These are phyloP conservation scores for Dinoponera quadriceps DNA, from an alignment of 1,140 invertebrate species.

Conservation along the genomic window DNA sequence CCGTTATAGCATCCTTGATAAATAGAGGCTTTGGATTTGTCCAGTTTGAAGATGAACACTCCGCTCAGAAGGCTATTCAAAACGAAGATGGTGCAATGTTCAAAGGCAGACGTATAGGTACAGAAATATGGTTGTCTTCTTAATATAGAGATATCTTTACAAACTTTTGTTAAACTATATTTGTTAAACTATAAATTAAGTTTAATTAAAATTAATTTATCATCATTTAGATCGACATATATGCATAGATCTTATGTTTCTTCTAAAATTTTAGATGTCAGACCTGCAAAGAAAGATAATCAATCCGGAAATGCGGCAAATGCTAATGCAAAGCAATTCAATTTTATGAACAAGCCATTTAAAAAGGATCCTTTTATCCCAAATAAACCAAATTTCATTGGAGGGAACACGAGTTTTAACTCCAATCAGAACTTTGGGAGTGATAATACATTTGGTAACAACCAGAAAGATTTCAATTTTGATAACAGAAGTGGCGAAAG, in stretches of 20 bases:
- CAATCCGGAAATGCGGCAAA: conserved; percentile 72
- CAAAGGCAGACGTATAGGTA: conserved; percentile 88
- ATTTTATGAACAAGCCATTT: conserved; percentile 68
- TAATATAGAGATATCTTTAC: conserved; percentile 29
- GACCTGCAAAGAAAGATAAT: conserved; percentile 85
- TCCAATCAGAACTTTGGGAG: conserved; percentile 70
- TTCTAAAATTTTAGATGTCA: conserved; percentile 84
- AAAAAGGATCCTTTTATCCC: conserved; percentile 73
- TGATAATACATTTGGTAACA: conserved; percentile 65
- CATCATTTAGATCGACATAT: too few species aligned
- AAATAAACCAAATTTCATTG: conserved; percentile 74
- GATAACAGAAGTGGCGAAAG: conserved; percentile 56
- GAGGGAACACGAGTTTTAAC: conserved; percentile 69
- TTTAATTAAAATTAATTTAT: too few species aligned
- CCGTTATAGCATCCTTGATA: conserved; percentile 89
- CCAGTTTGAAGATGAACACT: conserved; percentile 91
- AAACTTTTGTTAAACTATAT: background rate
- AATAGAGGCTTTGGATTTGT: conserved; percentile 94
- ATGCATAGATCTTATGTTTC: conserved; percentile 10
- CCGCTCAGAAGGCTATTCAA: conserved; percentile 90
- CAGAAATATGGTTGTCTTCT: background rate
- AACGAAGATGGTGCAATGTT: conserved; percentile 90
- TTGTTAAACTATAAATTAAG: background rate
- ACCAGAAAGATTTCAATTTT: conserved; percentile 54
- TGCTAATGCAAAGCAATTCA: conserved; percentile 58